A percentile compares a stretch with the other conserved stretches of the same genome.
Evolutionary conservation across 2,888 invertebrate species (phyloP).

Genomic region (Camptogramma bilineatum): DNA sequence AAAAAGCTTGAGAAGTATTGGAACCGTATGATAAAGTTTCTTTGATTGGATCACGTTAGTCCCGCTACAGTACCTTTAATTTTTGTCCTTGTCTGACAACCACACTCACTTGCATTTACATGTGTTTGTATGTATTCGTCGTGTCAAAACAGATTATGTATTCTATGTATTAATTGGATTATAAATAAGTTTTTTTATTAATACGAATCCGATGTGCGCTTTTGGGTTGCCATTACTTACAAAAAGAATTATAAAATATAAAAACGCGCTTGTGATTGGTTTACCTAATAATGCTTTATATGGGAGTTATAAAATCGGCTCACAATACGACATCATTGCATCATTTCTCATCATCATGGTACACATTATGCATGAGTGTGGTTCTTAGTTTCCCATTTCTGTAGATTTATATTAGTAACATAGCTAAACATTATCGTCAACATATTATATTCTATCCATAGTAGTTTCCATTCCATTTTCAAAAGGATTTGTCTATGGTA

Average conservation of each 20-base stretch:
- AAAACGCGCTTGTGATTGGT: slow-evolving; percentile 81
- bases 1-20: not conserved
- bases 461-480: not conserved
- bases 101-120: slow-evolving; percentile 84
- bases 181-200: slow-evolving; percentile 43
- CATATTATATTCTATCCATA: not conserved
- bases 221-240: slow-evolving; percentile 79
- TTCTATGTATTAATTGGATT: slow-evolving; percentile 46
- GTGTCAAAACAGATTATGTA: slow-evolving; percentile 42
- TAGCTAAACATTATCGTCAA: not conserved
- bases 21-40: slow-evolving; percentile 38
- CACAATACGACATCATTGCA: slow-evolving; percentile 56
- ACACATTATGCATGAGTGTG: slow-evolving; percentile 83
- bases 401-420: slow-evolving; percentile 12
- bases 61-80: slow-evolving; percentile 75
- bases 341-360: slow-evolving; percentile 52
- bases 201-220: slow-evolving; percentile 80
- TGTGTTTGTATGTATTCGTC: slow-evolving; percentile 50
- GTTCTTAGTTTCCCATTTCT: slow-evolving; percentile 60
- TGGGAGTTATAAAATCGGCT: slow-evolving; percentile 50
- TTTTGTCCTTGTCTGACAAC: slow-evolving; percentile 63
- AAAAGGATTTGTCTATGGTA: slow-evolving; percentile 1
- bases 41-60: slow-evolving; percentile 41
- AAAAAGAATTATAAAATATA: slow-evolving; percentile 43
- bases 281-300: slow-evolving; percentile 76